These are phyloP conservation scores for Melanotaenia boesemani DNA, from an alignment of 2,797 vertebrate species.

Conservation along the genomic window DNA sequence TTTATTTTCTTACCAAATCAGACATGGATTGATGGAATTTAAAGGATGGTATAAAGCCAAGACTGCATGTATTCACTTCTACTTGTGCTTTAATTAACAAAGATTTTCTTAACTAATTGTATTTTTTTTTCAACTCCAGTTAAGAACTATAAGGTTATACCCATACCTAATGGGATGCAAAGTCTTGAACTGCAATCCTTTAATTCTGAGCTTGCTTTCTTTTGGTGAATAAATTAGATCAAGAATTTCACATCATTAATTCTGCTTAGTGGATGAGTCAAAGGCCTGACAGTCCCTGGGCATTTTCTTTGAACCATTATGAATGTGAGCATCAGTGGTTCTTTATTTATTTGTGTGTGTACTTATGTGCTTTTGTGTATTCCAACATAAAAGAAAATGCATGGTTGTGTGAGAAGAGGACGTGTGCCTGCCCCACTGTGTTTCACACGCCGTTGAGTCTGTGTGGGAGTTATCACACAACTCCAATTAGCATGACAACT, in stretches of 20 bases:
- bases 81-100: not conserved
- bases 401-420: constrained; percentile 23
- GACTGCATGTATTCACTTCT: not conserved
- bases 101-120: not conserved
- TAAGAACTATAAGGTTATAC: constrained; percentile 2
- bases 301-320: constrained; percentile 37
- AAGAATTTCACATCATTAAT: constrained; percentile 57
- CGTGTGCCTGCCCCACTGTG: constrained; percentile 36
- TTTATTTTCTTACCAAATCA: not conserved
- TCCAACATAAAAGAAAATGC: constrained; percentile 1
- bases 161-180: constrained; percentile 38
- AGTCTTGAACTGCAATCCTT: constrained; percentile 22
- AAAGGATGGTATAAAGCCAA: not conserved
- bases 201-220: not conserved
- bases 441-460: constrained; percentile 57
- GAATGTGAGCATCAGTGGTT: constrained; percentile 17
- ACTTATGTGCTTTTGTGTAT: constrained; percentile 17
- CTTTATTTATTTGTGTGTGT: constrained; percentile 21
- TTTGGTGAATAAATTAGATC: constrained; percentile 49
- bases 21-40: not conserved
- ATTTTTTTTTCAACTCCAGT: not conserved
- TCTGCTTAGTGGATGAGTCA: constrained; percentile 37
- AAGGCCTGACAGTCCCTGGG: constrained; percentile 34
- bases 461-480: constrained; percentile 71
- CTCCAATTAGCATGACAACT: constrained; percentile 50